phyloP scores from a whole-genome alignment of 2,113 vertebrate genomes.

The Danionella cerebrum region DNA sequence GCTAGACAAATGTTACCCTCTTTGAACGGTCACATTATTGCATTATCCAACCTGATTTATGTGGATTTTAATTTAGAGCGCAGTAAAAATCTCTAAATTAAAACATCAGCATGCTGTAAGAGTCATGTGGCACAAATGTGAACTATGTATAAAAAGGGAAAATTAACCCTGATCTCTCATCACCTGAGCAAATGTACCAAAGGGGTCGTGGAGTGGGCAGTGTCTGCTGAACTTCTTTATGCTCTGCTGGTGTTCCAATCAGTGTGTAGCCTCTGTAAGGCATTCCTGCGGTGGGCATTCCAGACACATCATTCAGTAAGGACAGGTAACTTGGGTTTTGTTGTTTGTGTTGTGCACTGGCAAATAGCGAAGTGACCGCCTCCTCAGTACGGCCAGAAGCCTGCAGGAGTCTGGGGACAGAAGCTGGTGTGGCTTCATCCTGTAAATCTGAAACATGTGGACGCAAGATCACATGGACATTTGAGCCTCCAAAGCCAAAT shows the following conservation, averaged over 20 bases:
- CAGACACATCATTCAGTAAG: conserved; percentile 76
- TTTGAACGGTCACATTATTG: no score
- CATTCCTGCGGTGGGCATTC: conserved; percentile 64
- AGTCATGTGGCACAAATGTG: no score
- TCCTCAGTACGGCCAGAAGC: conserved; percentile 79
- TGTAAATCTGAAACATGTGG: conserved; percentile 50
- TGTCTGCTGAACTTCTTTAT: conserved; percentile 69
- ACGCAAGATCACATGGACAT: conserved; percentile 82
- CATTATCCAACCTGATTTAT: no score
- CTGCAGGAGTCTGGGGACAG: conserved; percentile 66
- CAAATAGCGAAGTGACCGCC: conserved; percentile 67
- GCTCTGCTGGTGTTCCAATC: conserved; percentile 61
- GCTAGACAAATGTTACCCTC: no score
- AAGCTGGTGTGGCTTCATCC: background rate
- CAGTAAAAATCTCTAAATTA: no score
- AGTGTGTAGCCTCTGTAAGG: conserved; percentile 79
- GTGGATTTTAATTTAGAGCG: no score
- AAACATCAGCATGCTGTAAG: no score
- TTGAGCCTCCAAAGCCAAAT: conserved; percentile 93
- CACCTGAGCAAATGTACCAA: conserved; percentile 95
- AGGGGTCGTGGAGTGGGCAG: conserved; percentile 66
- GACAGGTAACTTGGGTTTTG: conserved; percentile 64
- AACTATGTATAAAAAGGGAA: no score
- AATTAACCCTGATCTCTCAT: no score
- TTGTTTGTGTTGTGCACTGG: conserved; percentile 58